Conservation (phyloP, 2,113 vertebrate species). For the Rattus rattus region DNA sequence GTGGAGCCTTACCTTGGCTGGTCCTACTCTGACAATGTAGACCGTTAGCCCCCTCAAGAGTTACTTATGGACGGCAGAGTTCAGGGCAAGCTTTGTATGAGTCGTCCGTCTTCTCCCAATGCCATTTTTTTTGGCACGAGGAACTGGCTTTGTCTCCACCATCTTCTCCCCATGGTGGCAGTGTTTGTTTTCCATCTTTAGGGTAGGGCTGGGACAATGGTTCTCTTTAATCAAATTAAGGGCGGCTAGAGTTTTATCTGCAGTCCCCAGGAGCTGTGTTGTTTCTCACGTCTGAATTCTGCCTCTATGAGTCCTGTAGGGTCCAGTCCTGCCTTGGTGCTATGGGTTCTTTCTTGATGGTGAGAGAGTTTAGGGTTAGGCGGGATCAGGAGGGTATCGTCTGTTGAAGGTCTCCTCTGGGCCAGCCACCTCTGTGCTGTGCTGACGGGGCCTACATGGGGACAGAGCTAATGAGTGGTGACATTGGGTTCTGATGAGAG, state of each 20-base stretch:
- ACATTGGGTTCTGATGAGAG: neutral
- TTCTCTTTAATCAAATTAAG: neutral
- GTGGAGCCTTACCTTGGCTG: neutral
- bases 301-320: neutral
- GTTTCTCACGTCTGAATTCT: neutral
- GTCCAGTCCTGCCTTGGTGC: neutral
- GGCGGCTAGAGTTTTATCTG: neutral
- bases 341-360: neutral
- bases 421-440: neutral
- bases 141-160: neutral
- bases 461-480: neutral
- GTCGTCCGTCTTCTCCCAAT: neutral
- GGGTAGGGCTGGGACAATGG: neutral
- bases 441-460: neutral
- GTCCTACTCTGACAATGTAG: neutral
- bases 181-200: neutral
- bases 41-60: neutral
- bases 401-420: slow-evolving; percentile 24
- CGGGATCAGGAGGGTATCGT: neutral
- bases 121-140: neutral
- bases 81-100: neutral
- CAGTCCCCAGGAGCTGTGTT: neutral
- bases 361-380: neutral
- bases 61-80: neutral
- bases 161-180: neutral